phyloP scores from a whole-genome alignment of 2,113 vertebrate genomes.

The Gallinago media region DNA sequence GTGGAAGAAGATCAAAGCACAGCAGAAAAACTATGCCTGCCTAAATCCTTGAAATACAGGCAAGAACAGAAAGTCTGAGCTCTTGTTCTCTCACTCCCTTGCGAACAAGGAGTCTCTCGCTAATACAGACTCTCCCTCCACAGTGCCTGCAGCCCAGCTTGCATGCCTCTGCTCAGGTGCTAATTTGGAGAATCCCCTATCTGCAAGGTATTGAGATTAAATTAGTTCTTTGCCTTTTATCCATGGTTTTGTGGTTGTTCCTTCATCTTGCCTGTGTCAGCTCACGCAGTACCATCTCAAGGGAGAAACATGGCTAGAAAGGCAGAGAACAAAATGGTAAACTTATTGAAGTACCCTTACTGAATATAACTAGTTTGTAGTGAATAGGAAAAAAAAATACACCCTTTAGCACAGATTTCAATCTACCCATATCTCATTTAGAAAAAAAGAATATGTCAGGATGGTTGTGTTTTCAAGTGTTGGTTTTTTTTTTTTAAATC shows the following conservation, averaged over 20 bases:
- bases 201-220: background rate
- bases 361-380: background rate
- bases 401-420: background rate
- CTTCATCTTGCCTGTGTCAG: background rate
- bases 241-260: background rate
- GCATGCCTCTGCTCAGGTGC: background rate
- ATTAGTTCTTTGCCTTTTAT: background rate
- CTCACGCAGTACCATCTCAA: background rate
- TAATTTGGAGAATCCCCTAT: background rate
- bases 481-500: no score
- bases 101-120: background rate
- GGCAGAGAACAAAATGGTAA: background rate
- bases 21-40: background rate
- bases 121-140: background rate
- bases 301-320: background rate
- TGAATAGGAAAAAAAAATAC: background rate
- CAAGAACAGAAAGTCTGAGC: background rate
- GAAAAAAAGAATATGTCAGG: background rate
- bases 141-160: background rate
- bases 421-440: fast-evolving
- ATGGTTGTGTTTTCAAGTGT: background rate
- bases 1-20: background rate
- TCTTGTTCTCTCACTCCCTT: background rate
- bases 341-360: background rate
- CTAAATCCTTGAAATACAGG: background rate